Percentiles rank a stretch among this genome's conserved stretches.
phyloP scores from a whole-genome alignment of 2,113 vertebrate species.

The Mormoops blainvillei region DNA sequence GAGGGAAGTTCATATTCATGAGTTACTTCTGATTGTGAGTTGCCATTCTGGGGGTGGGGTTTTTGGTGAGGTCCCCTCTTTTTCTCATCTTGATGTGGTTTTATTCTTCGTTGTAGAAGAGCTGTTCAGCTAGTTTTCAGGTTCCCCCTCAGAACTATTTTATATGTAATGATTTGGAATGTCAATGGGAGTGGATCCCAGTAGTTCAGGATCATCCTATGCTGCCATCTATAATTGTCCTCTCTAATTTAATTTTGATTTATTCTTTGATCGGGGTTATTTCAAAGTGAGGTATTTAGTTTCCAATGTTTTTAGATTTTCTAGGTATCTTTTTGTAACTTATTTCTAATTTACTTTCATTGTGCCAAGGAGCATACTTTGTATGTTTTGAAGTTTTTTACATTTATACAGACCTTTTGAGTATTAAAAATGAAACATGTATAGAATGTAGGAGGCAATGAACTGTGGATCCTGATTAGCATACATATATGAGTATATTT shows the following conservation, averaged over 20 bases:
- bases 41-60: not conserved
- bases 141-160: not conserved
- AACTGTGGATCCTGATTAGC: not conserved
- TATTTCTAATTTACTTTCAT: constrained; percentile 13
- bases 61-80: not conserved
- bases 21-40: not conserved
- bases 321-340: not conserved
- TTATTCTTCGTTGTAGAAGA: not conserved
- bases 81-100: not conserved
- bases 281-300: not conserved
- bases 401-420: not conserved
- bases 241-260: not conserved
- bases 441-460: not conserved
- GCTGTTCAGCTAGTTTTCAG: not conserved
- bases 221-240: not conserved
- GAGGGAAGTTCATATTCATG: not conserved
- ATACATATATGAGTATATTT: not conserved
- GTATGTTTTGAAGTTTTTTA: not conserved
- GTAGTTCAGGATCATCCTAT: not conserved
- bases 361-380: not conserved
- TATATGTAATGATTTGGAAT: not conserved
- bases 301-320: not conserved
- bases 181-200: not conserved
- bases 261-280: not conserved
- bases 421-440: not conserved